Base-by-base conservation (phyloP, 35 echinoderm and acorn worm genomes). In the Anneissia japonica region DNA sequence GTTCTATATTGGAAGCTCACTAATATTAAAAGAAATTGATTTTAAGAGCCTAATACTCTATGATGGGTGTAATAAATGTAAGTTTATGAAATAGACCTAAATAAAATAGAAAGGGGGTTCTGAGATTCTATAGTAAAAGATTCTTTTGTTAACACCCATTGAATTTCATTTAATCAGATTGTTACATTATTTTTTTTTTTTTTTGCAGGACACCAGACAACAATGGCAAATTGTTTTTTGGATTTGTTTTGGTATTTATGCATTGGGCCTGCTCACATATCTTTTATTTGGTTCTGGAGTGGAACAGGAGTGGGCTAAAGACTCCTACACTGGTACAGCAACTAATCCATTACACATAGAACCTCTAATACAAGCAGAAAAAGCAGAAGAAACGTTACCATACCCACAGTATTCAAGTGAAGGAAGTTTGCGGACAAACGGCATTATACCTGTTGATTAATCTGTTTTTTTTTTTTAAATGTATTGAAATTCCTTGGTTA, bases 201-300 rank as follows among this genome's bases (percentile, higher is more conserved):
- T 39, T 26, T 37, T 79, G 4, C 23, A 81, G 79, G 35, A 81
- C 11, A 81, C 79, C 38, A 36, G 79, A 37, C 4, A 40, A 19
- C 79, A 81, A 39, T 81, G 79, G 79, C 79, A 40, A n/a, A 81
- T 39, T 5, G 79, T 81, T 3, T 81, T 81, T 39, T 81, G 28
- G 35, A 81, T 81, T 39, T 81, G 79, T 40, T 36, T 10, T 21
- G 79, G 35, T 19, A 37, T 81, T 30, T 81, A 81, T 40, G 4
- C 40, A 26, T 0, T 38, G 14, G 79, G 79, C 0, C 17, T 81
- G 0, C 23, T 81, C 9, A 81, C 79, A 23, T 81, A 38, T 39
- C 36, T 81, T 11, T 39, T 81, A 39, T 81, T 36, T 81, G 79
- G 79, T 37, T 23, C 36, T 38, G 79, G 79, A 39, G 79, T 38